A percentile compares a stretch with the other conserved stretches of the same genome.
These are phyloP conservation scores for Theristus sp. DNA, from an alignment of 2,888 invertebrate genomes.

Conservation along the genomic window DNA sequence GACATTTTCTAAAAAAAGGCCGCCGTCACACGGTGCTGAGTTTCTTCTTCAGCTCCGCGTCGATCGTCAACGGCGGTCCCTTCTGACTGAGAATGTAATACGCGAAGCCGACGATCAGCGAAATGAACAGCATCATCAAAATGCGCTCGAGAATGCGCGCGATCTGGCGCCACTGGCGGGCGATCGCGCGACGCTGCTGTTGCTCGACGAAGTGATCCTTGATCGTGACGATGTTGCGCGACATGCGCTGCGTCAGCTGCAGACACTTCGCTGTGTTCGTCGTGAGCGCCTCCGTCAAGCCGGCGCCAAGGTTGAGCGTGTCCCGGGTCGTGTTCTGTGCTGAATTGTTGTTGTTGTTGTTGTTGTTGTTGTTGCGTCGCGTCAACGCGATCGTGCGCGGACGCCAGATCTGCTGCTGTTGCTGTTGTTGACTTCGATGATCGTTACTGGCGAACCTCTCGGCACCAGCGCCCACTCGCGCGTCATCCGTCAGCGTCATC, in stretches of 20 bases:
- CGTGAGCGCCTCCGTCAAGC: no score
- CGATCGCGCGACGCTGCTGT: no score
- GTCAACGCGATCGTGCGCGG: neutral
- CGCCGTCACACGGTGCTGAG: neutral
- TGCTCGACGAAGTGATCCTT: no score
- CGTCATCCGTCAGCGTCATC: no score
- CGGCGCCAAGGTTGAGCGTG: no score
- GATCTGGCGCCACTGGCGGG: neutral
- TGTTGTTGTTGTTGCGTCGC: neutral
- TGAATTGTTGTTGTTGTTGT: neutral
- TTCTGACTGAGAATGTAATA: neutral
- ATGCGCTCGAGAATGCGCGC: slow-evolving; percentile 19
- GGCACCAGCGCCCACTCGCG: no score
- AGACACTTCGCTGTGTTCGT: no score
- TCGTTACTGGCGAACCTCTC: no score
- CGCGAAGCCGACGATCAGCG: neutral
- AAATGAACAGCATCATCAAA: slow-evolving; percentile 16
- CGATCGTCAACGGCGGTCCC: neutral
- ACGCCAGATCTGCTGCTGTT: neutral
- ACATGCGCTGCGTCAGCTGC: no score
- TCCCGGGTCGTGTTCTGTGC: no score
- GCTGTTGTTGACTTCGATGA: neutral
- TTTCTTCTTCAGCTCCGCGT: neutral
- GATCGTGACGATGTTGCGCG: no score
- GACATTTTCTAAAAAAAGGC: no score